Evolutionary conservation across 2,113 vertebrate genomes (phyloP).

Genomic region (Urocynchramus pylzowi): DNA sequence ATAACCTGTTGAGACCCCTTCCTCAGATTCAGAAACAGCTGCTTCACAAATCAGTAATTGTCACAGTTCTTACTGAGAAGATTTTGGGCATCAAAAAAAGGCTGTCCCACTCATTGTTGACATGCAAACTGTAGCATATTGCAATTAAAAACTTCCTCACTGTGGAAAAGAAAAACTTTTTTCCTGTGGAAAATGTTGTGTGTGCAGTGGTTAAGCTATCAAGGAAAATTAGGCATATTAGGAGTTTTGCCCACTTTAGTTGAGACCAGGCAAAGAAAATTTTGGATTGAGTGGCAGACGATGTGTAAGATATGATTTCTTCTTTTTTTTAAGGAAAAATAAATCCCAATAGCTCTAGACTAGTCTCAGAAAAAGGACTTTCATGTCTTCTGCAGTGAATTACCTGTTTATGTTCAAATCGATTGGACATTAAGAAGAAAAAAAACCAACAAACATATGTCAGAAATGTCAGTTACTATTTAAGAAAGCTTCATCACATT

Average conservation of each 20-base stretch:
- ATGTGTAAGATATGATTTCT: neutral
- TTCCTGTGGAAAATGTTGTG: neutral
- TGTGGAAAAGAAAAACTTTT: neutral
- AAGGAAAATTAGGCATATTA: neutral
- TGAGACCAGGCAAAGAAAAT: neutral
- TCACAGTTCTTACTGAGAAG: neutral
- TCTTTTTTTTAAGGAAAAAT: neutral
- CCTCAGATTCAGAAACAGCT: neutral
- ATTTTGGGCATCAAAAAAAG: neutral
- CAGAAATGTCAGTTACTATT: neutral
- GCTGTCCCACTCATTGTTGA: neutral
- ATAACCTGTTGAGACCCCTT: neutral
- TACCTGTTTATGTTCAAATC: neutral
- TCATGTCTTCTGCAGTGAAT: neutral
- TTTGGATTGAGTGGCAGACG: neutral
- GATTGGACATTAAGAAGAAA: neutral
- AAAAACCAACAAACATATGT: neutral
- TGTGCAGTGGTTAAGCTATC: neutral
- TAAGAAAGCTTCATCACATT: neutral
- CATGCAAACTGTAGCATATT: neutral
- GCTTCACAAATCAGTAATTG: neutral
- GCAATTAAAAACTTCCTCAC: neutral
- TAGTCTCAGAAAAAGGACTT: neutral
- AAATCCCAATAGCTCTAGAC: neutral
- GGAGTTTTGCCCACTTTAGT: neutral